Base-by-base conservation (phyloP, 2,113 vertebrate genomes). In the Dipodomys merriami region DNA sequence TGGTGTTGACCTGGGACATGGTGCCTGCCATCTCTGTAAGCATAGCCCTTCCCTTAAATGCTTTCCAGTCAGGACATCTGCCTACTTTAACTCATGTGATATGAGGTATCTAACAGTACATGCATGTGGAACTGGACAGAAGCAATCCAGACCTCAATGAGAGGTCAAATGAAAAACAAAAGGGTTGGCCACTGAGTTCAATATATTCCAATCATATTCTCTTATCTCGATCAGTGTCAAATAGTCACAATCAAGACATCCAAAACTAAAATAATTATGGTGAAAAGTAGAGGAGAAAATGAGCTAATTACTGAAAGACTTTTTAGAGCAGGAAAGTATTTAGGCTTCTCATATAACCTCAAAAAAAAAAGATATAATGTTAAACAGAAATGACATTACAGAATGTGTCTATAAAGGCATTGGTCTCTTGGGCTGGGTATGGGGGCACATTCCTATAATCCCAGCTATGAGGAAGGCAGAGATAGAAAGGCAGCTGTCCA, bases 21-120 rank as follows among this genome's bases (percentile, higher is more conserved):
- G 79, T 95, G 95, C 91, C 96, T 97, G 96, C 88, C 83, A 83
- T 88, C 95, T 88, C 72, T 78, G 67, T 88, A 49, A 8, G 86
- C 92, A 91, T 0, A 53, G 44, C 30, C 69, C 62, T 91, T 57
- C 90, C 35, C 53, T 80, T 73, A 2, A 53, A 35, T 64, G 53
- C 15, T 19, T 57, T 72, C 25, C 64, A 22, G 23, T 67, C 46
- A 18, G 30, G 30, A 57, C 7, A 0, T 11, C 5, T n/a, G 13
- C 73, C 20, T 53, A 19, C 62, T 92, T 73, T 2, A 11, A 2
- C 72, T 79, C 20, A 4, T 12, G 27, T 35, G 72, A 1, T 46
- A 7, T 19, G 44, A n/a, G 74, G 16, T 6, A 57, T 46, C 4
- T 13, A 7, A 19, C 44, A 57, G 23, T 2, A 1, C 7, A 6